Base-by-base conservation (phyloP, 2,113 vertebrate genomes). In the Loxodonta africana region DNA sequence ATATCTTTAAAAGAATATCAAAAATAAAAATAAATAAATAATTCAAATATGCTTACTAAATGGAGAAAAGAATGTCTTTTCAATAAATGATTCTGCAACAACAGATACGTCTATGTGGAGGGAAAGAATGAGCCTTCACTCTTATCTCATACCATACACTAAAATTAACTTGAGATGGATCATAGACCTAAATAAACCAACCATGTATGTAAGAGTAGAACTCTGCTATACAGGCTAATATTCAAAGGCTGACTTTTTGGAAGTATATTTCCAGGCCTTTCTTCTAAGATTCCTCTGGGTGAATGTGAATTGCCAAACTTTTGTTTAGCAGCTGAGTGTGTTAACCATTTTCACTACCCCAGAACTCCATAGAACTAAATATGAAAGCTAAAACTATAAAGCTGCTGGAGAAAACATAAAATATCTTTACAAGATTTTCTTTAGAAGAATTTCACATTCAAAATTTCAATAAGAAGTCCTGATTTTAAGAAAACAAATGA, bases 11-110 rank as follows among this genome's bases (percentile, higher is more conserved):
- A 91, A 91, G 41, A 48, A 10, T 60, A 60, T 51, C n/a, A 88
- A 94, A 78, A 92, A 37, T 62, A 81, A 84, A 80, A 30, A 28
- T 17, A 25, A 48, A 10, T 48, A 14, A 92, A 51, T 46, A 65
- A 81, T 94, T 86, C 30, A 95, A 94, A 73, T 65, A 76, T 82
- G 4, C 25, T 89, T 57, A 94, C 78, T 62, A 84, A 89, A n/a
- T 33, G 17, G 17, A 8, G 15, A 80, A 91, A 84, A 89, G 3
- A 41, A 95, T 26, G 4, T 74, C 2, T 44, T 85, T 90, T 48
- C n/a, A 44, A 76, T 21, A 73, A 53, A 60, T n/a, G 33, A 18
- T 87, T 9, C 10, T 67, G 3, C 46, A 37, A 30, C 20, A 82
- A 96, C n/a, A 90, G 57, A 83, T 91, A 74, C 30, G 25, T 44